Conservation (phyloP, 1,140 invertebrate genomes). For the Cepaea nemoralis region DNA sequence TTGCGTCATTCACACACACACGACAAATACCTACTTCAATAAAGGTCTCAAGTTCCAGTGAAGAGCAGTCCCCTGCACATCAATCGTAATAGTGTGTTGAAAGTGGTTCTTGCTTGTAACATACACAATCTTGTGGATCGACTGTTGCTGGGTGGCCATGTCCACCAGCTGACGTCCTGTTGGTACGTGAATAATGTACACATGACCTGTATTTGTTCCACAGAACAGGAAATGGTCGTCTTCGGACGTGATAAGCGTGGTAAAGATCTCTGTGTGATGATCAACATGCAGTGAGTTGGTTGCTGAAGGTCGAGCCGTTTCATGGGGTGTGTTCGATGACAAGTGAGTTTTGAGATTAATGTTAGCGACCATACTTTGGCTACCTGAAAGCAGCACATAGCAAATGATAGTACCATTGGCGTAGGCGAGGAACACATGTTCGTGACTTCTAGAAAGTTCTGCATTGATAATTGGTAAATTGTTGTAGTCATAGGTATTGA, state of each 20-base stretch:
- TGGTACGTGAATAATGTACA: conserved; percentile 46
- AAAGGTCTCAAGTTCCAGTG: conserved; percentile 49
- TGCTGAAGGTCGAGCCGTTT: neutral
- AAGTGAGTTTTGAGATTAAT: neutral
- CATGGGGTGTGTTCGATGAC: neutral
- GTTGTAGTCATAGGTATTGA: conserved; percentile 18
- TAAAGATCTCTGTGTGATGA: conserved; percentile 14
- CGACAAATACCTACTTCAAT: conserved; percentile 31
- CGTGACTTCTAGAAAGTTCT: conserved; percentile 46
- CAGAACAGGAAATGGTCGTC: conserved; percentile 50
- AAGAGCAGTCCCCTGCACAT: conserved; percentile 27
- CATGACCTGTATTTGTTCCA: conserved; percentile 37
- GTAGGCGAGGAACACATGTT: conserved; percentile 45
- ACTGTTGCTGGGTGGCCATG: conserved; percentile 25
- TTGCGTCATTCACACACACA: too few species aligned
- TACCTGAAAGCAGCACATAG: conserved; percentile 41
- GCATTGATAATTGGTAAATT: conserved; percentile 36
- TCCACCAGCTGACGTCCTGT: conserved; percentile 40
- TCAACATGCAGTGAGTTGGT: neutral
- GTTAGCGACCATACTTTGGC: conserved; percentile 22
- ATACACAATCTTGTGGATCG: conserved; percentile 34
- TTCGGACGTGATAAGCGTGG: conserved; percentile 43
- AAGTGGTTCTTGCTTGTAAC: conserved; percentile 45
- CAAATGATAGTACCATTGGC: conserved; percentile 31
- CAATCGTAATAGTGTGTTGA: conserved; percentile 45